A percentile compares a stretch with the other conserved stretches of the same genome.
phyloP scores from a whole-genome alignment of 2,888 invertebrate species.

The Calephelis perditalis region DNA sequence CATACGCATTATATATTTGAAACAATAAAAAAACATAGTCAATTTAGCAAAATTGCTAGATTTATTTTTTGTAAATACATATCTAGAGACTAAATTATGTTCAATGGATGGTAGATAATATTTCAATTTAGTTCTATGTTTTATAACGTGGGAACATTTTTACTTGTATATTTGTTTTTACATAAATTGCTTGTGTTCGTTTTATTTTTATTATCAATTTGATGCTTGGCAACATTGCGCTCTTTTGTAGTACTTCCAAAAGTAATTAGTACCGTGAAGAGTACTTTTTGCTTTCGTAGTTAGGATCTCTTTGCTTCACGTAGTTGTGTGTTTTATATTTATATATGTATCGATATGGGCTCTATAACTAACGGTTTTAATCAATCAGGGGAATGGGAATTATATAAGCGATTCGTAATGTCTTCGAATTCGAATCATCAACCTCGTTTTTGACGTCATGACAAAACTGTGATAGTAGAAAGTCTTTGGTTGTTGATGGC shows the following conservation, averaged over 20 bases:
- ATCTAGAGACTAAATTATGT: too few relatives aligned
- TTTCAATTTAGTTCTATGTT: constrained; percentile 19
- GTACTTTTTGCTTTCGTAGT: constrained; percentile 68
- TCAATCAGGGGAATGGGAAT: not conserved
- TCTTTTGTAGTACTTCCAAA: constrained; percentile 50
- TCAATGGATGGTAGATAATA: too few relatives aligned
- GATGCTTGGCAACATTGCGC: constrained; percentile 79
- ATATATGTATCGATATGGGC: constrained; percentile 35
- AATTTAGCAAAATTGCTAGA: too few relatives aligned
- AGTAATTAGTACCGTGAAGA: constrained; percentile 32
- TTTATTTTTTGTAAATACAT: too few relatives aligned
- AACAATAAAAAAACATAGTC: too few relatives aligned
- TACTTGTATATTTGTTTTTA: constrained; percentile 34
- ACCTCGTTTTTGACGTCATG: too few relatives aligned
- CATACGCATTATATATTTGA: too few relatives aligned
- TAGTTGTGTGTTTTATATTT: constrained; percentile 60
- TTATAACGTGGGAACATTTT: constrained; percentile 27
- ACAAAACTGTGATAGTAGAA: too few relatives aligned
- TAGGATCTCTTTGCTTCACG: constrained; percentile 54
- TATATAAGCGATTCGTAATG: too few relatives aligned
- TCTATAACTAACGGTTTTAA: constrained; percentile 21
- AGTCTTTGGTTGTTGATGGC: too few relatives aligned
- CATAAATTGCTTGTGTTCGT: constrained; percentile 63
- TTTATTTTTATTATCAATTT: constrained; percentile 77
- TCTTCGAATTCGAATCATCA: too few relatives aligned